Percentiles rank a stretch among this genome's conserved stretches.
These are phyloP conservation scores for Pherbina coryleti DNA, from an alignment of 2,888 invertebrate genomes.

Conservation along the genomic window DNA sequence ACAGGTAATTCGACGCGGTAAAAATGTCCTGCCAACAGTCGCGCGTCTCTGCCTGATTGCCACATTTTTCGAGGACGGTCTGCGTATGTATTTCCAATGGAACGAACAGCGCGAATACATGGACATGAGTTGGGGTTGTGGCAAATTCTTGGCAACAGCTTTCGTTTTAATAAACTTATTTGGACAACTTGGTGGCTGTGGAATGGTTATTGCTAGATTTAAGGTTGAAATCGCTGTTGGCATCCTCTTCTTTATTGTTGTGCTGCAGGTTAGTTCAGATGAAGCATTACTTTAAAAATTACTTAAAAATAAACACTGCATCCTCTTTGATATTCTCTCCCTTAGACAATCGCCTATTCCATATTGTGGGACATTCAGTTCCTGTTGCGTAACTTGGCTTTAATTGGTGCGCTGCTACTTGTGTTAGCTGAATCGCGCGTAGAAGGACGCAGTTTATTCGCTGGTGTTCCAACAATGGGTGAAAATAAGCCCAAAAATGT, in stretches of 20 bases:
- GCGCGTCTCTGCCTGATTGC: constrained; percentile 97
- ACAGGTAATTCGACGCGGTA: constrained; percentile 92
- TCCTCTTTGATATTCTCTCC: constrained; percentile 43
- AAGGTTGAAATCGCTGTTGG: constrained; percentile 94
- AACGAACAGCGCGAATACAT: constrained; percentile 96
- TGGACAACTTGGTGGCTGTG: constrained; percentile 96
- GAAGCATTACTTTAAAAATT: not conserved
- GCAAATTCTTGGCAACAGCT: constrained; percentile 90
- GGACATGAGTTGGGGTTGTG: constrained; percentile 97
- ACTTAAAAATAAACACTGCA: not conserved
- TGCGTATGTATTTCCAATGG: constrained; percentile 99
- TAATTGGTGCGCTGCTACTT: constrained; percentile 96
- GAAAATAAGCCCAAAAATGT: constrained; percentile 98
- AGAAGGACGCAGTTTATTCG: constrained; percentile 94
- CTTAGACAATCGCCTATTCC: constrained; percentile 92
- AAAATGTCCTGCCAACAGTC: constrained; percentile 92
- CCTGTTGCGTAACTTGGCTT: constrained; percentile 93
- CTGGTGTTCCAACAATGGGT: constrained; percentile 91
- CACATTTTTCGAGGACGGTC: constrained; percentile 98
- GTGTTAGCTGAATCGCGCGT: constrained; percentile 96
- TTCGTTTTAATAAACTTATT: constrained; percentile 96
- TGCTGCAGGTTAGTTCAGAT: constrained; percentile 82
- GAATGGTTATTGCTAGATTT: constrained; percentile 93
- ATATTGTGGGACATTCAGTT: constrained; percentile 99
- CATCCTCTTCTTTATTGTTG: constrained; percentile 93